Base-by-base conservation (phyloP, 2,888 invertebrate species). In the Mactromeris polynyma region DNA sequence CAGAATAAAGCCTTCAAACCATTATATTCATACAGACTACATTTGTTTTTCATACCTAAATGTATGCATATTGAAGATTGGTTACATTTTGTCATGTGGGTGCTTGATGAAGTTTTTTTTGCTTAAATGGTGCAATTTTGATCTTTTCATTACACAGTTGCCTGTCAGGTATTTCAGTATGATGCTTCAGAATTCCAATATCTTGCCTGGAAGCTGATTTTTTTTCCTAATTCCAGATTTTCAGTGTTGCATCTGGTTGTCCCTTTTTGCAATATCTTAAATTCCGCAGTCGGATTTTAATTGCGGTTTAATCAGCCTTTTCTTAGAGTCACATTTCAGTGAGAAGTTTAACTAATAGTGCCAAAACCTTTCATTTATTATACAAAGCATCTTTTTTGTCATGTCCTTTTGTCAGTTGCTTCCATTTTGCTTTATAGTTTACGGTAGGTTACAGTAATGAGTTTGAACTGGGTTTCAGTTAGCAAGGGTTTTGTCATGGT, bases 211-310 rank as follows among this genome's bases (percentile, higher is more conserved):
- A 69, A 69, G 69, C 33, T n/a, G 17, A 36, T 73, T 11, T 17
- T 58, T 36, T 33, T 33, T 73, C 73, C 58, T 64, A 64, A 64
- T 64, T 64, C 26, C 73, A 19, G 73, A 14, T 19, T 33, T 73
- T 73, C 73, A 36, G 14, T 19, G 33, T 17, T 33, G 33, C 73
- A 36, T 73, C 73, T 73, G 73, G 36, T 73, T 36, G 36, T 14
- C 36, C 33, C 17, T 73, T 73, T 73, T 73, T 73, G 73, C 73
- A 73, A 73, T 73, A 33, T 73, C 36, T 73, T 33, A 33, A 73
- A 73, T 73, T 73, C 73, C 73, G 36, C 14, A 69, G 73, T 73
- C 36, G 33, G 73, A 33, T 73, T 73, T 73, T 73, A 73, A 73
- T 73, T 73, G 3, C 73, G 14, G 31, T 73, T 73, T 73, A 36